Evolutionary conservation across 2,888 invertebrate species (phyloP).

Genomic region (Hirudinaria manillensis): DNA sequence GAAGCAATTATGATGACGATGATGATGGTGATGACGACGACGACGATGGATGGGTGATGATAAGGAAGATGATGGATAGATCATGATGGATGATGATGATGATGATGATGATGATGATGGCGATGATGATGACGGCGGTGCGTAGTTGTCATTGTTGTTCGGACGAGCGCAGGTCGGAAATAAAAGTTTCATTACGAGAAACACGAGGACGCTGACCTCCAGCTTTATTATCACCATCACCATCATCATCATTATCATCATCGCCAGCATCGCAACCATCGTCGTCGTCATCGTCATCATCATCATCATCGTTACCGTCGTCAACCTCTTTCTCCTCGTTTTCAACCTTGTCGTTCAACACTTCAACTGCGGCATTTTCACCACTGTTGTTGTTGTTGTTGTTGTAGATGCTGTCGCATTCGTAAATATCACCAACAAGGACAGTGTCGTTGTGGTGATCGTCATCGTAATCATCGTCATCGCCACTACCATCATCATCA

Average conservation of each 20-base stretch:
- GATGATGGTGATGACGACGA: too few relatives aligned
- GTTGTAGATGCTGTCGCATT: background rate
- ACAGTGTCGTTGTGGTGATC: background rate
- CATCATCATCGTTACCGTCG: conserved; percentile 22
- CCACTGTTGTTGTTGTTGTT: conserved; percentile 6
- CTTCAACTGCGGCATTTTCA: background rate
- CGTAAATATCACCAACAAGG: background rate
- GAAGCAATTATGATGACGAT: too few relatives aligned
- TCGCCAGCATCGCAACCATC: conserved; percentile 19
- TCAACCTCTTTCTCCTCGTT: background rate
- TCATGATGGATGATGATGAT: too few relatives aligned
- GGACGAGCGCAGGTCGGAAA: too few relatives aligned
- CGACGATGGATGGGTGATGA: too few relatives aligned
- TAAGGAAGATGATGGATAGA: too few relatives aligned
- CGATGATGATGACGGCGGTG: too few relatives aligned
- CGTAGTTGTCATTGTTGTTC: too few relatives aligned
- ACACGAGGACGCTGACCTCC: background rate
- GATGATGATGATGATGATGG: too few relatives aligned
- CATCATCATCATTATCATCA: background rate
- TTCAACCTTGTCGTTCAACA: background rate
- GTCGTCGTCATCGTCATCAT: conserved; percentile 24
- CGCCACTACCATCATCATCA: background rate
- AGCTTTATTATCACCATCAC: conserved; percentile 7
- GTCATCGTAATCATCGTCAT: background rate
- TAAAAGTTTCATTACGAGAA: too few relatives aligned